Base-by-base conservation (phyloP, 2,113 vertebrate species). In the Lepisosteus osseus region DNA sequence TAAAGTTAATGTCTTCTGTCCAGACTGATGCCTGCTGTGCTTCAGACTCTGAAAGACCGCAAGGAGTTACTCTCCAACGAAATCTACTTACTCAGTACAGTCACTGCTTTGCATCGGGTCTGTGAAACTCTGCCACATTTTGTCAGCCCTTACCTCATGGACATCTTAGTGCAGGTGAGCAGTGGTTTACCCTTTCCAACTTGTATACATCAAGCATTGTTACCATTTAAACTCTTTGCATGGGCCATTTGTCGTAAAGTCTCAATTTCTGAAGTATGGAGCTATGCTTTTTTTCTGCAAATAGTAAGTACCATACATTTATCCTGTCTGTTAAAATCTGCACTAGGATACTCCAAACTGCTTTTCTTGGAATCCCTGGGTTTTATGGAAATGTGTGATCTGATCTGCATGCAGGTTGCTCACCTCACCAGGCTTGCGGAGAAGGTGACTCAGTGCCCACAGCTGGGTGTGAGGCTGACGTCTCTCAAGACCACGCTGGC, bases 91-190 rank as follows among this genome's bases (percentile, higher is more conserved):
- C 90, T 99, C 80, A 99, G 97, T 5, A 89, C 93, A 0, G 75
- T 99, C 78, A 95, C 95, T 0, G 94, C 96, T 41, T 86, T 99
- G 11, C 93, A 98, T 68, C 93, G 89, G 9, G 92, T 96, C n/a
- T 74, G 91, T 0, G 96, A 97, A 84, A 95, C 96, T 0, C 88
- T 99, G 43, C 90, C 95, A 0, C 90, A 94, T 79, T 99, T 99
- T 85, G 90, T 98, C 71, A 99, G 96, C 86, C 96, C 97, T 3
- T 99, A 98, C 75, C 89, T 99, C 61, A 83, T 92, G 72, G 94
- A 94, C 13, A 77, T 83, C 17, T 77, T 93, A 51, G 64, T 76
- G 2, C 95, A 97, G 95, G 95, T 94, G 44, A 84, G 84, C 63
- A 51, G 47, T 9, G 9, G 47, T 51, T 9, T 51, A 6, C 47